Percentiles rank a stretch among this genome's conserved stretches.
phyloP scores from a whole-genome alignment of 92 coral and sea anemone species.

The Zoanthus solanderi region DNA sequence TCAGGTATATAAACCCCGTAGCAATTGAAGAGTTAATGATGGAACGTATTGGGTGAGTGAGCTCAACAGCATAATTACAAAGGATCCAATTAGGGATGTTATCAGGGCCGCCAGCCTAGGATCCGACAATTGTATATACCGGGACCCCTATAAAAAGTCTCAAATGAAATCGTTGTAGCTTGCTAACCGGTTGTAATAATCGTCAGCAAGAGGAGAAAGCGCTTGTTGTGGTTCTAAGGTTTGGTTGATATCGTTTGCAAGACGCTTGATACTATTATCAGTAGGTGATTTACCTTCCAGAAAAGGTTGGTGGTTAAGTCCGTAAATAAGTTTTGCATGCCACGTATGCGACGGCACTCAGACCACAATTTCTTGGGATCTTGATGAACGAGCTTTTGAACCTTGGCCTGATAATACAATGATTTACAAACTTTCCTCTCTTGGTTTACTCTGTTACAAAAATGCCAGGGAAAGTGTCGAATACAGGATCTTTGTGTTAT shows the following conservation, averaged over 20 bases:
- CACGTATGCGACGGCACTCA: not conserved
- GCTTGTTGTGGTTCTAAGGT: not conserved
- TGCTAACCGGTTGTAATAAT: no score
- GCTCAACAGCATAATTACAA: conserved; percentile 31
- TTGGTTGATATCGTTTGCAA: not conserved
- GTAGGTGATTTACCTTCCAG: no score
- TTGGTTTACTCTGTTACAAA: no score
- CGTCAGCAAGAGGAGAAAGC: no score
- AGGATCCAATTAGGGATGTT: not conserved
- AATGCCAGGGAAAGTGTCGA: no score
- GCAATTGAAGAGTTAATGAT: conserved; percentile 33
- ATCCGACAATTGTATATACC: no score
- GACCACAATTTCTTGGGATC: not conserved
- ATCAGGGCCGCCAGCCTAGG: not conserved
- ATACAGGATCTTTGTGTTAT: no score
- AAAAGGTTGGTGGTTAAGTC: not conserved
- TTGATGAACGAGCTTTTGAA: not conserved
- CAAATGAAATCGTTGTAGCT: no score
- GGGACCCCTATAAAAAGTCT: no score
- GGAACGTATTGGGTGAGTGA: conserved; percentile 21
- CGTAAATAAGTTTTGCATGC: no score
- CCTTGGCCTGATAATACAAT: not conserved
- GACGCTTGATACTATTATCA: not conserved
- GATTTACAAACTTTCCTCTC: no score
- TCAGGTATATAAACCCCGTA: conserved; percentile 27